phyloP scores from a whole-genome alignment of 2,113 vertebrate species.

The Solea senegalensis region DNA sequence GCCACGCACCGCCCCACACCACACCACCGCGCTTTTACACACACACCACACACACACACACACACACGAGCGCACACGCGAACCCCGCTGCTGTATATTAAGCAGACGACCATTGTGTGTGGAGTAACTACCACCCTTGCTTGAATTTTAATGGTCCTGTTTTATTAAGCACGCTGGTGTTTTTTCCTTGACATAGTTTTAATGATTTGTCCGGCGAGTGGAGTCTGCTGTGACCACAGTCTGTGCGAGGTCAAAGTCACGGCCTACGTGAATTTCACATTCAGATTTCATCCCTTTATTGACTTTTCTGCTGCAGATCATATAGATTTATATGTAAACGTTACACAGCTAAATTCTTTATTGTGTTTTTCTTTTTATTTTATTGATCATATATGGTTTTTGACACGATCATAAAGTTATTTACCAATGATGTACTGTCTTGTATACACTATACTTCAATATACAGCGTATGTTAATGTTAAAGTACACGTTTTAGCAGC shows the following conservation, averaged over 20 bases:
- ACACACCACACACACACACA: too few species aligned
- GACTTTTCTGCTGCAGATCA: constrained; percentile 31
- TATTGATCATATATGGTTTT: neutral
- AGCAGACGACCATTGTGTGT: constrained; percentile 70
- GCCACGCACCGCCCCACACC: too few species aligned
- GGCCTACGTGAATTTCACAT: constrained; percentile 46
- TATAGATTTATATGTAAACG: constrained; percentile 16
- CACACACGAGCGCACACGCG: too few species aligned
- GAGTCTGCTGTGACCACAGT: constrained; percentile 39
- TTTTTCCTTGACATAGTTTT: constrained; percentile 61
- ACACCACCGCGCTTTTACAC: too few species aligned
- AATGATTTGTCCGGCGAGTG: constrained; percentile 65
- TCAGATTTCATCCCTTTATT: constrained; percentile 39
- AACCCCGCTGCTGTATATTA: constrained; percentile 57
- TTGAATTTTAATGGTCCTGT: constrained; percentile 79
- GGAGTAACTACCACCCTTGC: constrained; percentile 67
- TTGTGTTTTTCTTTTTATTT: constrained; percentile 4
- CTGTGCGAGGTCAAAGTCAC: constrained; percentile 41
- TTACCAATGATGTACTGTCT: too few species aligned
- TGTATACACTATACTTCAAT: too few species aligned
- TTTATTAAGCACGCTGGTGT: constrained; percentile 76
- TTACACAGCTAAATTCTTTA: neutral
- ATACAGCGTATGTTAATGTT: too few species aligned
- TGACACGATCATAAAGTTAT: too few species aligned
- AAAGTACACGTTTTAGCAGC: too few species aligned